Evolutionary conservation across 2,113 vertebrate species (phyloP).

Genomic region (Pampusana beccarii): DNA sequence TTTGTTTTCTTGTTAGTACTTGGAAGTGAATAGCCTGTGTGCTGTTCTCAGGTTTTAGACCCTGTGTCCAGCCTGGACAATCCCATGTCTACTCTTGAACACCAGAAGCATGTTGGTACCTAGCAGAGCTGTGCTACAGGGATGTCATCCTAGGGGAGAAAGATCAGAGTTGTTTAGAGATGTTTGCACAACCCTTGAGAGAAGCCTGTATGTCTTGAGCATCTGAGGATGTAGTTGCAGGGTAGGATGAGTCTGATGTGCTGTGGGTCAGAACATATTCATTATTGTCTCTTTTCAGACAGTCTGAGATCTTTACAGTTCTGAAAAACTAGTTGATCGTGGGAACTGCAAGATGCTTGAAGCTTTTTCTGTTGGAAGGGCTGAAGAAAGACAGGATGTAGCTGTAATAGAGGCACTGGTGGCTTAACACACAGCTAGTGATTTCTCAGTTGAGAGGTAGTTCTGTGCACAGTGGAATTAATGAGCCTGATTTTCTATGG

Average conservation of each 20-base stretch:
- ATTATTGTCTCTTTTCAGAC: neutral
- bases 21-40: neutral
- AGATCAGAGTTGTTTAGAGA: neutral
- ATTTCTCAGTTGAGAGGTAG: neutral
- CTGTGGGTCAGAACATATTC: neutral
- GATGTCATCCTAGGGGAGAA: neutral
- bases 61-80: neutral
- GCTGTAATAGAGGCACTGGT: neutral
- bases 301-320: neutral
- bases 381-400: neutral
- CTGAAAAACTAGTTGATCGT: neutral
- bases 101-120: neutral
- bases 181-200: neutral
- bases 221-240: neutral
- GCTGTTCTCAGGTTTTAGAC: neutral
- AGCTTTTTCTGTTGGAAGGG: neutral
- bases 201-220: neutral
- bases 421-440: neutral
- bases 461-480: neutral
- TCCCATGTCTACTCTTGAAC: neutral
- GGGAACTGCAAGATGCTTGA: neutral
- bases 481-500: slow-evolving; percentile 25
- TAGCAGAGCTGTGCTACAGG: neutral
- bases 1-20: neutral
- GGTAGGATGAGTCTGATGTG: neutral